A percentile compares a stretch with the other conserved stretches of the same genome.
These are phyloP conservation scores for Melangyna quadrimaculata DNA, from an alignment of 2,888 invertebrate species.

Conservation along the genomic window DNA sequence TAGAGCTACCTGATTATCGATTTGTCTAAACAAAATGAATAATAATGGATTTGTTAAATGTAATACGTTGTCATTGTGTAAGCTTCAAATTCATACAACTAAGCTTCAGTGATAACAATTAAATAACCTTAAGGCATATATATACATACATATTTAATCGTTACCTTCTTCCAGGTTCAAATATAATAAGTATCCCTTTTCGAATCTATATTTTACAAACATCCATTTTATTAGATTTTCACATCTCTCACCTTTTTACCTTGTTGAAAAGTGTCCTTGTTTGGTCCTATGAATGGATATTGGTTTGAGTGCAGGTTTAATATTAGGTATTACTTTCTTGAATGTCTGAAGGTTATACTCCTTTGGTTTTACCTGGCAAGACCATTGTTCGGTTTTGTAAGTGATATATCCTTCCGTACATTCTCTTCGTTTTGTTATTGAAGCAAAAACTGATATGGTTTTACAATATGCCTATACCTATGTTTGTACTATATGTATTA, in stretches of 20 bases:
- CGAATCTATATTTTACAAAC: not conserved
- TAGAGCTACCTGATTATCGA: not conserved
- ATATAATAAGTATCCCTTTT: slow-evolving; percentile 1
- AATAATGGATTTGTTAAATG: not conserved
- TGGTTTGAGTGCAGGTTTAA: not conserved
- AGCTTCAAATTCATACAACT: not conserved
- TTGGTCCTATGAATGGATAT: not conserved
- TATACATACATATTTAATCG: not conserved
- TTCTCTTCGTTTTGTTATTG: not conserved
- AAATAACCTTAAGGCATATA: not conserved
- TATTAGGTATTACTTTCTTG: not conserved
- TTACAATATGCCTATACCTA: not conserved
- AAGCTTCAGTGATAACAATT: not conserved
- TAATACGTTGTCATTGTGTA: not conserved
- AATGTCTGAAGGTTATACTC: not conserved
- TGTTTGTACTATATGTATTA: not conserved
- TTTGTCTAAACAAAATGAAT: not conserved
- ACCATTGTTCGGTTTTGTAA: not conserved
- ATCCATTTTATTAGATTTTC: not conserved
- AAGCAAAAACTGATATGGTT: not conserved
- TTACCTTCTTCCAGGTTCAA: not conserved
- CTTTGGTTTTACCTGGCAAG: not conserved
- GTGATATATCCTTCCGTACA: not conserved
- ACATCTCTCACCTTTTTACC: not conserved
- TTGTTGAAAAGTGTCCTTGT: not conserved